Evolutionary conservation across 2,113 vertebrate genomes (phyloP).

Genomic region (Equus przewalskii): DNA sequence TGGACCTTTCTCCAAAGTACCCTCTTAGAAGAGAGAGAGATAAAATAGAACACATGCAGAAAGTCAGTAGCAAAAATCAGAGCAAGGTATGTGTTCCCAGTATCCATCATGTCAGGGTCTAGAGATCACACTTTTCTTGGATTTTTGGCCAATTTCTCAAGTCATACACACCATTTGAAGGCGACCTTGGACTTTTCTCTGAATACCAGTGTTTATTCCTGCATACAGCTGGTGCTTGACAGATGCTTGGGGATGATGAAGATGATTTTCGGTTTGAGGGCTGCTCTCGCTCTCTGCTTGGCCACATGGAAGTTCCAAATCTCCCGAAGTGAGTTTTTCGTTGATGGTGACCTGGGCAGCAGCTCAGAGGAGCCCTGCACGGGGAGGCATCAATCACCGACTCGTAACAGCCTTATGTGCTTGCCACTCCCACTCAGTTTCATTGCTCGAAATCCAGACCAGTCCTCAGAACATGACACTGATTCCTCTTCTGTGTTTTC

Average conservation of each 20-base stretch:
- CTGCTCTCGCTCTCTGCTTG: background rate
- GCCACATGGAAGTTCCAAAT: background rate
- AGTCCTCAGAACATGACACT: constrained; percentile 27
- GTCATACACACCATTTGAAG: background rate
- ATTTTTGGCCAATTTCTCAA: background rate
- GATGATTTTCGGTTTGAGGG: background rate
- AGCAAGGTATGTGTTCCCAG: background rate
- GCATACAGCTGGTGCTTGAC: background rate
- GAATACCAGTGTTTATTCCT: background rate
- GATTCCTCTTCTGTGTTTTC: constrained; percentile 57
- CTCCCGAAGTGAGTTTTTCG: background rate
- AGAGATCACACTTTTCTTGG: background rate
- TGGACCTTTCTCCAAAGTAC: background rate
- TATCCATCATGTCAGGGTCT: background rate
- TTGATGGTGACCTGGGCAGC: background rate
- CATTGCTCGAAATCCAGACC: constrained; percentile 3
- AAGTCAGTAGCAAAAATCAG: background rate
- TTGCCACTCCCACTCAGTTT: background rate
- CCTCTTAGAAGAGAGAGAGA: background rate
- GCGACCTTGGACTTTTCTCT: background rate
- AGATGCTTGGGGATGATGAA: background rate
- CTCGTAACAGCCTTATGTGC: background rate
- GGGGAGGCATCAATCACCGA: background rate
- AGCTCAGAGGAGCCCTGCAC: background rate
- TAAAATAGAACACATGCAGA: background rate